Evolutionary conservation across 2,797 vertebrate genomes (phyloP).

Genomic region (Poeciliopsis gracilis): DNA sequence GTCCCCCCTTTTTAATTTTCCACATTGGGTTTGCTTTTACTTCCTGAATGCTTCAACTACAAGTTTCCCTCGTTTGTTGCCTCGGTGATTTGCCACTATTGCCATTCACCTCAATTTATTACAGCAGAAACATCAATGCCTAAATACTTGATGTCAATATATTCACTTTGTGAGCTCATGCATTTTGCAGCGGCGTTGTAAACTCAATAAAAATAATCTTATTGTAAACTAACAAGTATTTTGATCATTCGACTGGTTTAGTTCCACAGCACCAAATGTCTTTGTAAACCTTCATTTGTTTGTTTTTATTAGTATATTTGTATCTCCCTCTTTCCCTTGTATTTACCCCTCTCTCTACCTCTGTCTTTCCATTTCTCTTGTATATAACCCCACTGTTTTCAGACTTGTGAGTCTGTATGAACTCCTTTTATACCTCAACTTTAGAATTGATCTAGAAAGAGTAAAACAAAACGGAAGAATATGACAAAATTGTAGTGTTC

Average conservation of each 20-base stretch:
- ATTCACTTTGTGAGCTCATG: background rate
- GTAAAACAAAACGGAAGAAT: constrained; percentile 83
- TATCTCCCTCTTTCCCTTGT: constrained; percentile 81
- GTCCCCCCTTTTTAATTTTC: background rate
- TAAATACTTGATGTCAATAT: constrained; percentile 7
- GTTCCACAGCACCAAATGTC: constrained; percentile 76
- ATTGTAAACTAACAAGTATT: constrained; percentile 17
- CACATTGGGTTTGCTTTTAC: background rate
- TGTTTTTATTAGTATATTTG: constrained; percentile 81
- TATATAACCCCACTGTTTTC: constrained; percentile 88
- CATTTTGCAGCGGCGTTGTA: constrained; percentile 10
- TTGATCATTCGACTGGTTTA: constrained; percentile 42
- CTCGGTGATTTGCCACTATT: background rate
- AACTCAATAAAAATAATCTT: background rate
- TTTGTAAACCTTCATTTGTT: constrained; percentile 61
- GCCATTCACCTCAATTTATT: background rate
- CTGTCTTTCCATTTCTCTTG: constrained; percentile 85
- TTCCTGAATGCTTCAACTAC: constrained; percentile 6
- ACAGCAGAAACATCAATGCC: constrained; percentile 1
- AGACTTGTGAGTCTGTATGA: constrained; percentile 85
- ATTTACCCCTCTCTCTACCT: constrained; percentile 86
- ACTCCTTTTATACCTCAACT: constrained; percentile 91
- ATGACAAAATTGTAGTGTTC: constrained; percentile 89
- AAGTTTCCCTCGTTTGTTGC: background rate
- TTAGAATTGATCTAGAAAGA: constrained; percentile 90